phyloP scores from a whole-genome alignment of 2,888 invertebrate species.

The Eutolmus rufibarbis region DNA sequence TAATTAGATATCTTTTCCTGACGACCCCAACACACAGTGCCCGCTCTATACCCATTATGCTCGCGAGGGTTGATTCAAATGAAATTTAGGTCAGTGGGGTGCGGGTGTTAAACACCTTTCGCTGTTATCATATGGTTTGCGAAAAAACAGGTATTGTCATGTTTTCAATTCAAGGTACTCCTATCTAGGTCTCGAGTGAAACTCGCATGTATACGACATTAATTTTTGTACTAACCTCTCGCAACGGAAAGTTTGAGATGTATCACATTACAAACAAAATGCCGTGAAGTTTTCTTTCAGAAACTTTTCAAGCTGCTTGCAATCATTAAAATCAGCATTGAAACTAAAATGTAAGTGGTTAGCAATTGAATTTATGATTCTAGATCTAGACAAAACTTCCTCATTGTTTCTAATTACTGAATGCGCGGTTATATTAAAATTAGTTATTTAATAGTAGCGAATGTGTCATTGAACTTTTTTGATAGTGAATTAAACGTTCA shows the following conservation, averaged over 20 bases:
- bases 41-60: not conserved
- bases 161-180: not conserved
- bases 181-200: not conserved
- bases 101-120: not conserved
- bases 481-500: too few species aligned
- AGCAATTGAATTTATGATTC: too few species aligned
- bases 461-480: too few species aligned
- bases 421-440: too few species aligned
- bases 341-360: too few species aligned
- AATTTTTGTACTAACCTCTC: not conserved
- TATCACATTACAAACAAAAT: not conserved
- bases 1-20: not conserved
- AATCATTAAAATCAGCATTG: not conserved
- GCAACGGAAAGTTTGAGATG: not conserved
- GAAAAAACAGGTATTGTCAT: not conserved
- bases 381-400: not conserved
- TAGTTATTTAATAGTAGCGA: too few species aligned
- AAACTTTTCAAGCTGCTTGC: not conserved
- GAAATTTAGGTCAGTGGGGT: not conserved
- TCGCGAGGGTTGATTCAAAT: not conserved
- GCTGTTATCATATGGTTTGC: not conserved
- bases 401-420: too few species aligned
- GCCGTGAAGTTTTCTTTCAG: not conserved
- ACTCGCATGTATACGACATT: not conserved
- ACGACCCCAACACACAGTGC: not conserved